Conservation (phyloP, 2,888 invertebrate species). For the Schizaphis graminum region DNA sequence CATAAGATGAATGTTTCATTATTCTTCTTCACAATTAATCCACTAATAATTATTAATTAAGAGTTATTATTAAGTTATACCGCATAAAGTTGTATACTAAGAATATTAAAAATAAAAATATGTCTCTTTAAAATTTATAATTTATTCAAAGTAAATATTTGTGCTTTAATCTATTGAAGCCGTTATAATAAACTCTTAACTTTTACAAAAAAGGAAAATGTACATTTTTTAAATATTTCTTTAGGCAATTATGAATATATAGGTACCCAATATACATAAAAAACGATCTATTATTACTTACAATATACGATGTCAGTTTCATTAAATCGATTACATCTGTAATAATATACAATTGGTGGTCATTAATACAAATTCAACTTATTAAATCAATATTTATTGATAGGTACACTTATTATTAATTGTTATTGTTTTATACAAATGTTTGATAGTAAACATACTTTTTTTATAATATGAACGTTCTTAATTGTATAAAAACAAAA, state of each 20-base stretch:
- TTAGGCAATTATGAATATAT: neutral
- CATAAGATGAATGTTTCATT: neutral
- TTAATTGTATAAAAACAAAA: neutral
- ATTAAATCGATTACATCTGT: slow-evolving; percentile 24
- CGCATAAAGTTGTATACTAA: neutral
- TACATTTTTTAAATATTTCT: neutral
- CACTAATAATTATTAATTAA: neutral
- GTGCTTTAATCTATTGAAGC: neutral
- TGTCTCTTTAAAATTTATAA: neutral
- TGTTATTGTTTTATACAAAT: neutral
- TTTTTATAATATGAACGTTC: neutral
- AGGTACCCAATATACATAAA: neutral
- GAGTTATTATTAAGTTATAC: neutral
- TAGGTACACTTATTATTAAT: neutral
- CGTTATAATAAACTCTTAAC: neutral
- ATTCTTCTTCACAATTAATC: neutral
- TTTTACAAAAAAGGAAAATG: neutral
- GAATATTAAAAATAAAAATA: neutral
- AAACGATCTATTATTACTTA: slow-evolving; percentile 20
- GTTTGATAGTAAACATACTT: neutral
- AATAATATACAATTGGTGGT: neutral
- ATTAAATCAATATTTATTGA: neutral
- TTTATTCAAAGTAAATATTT: neutral
- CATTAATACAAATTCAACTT: neutral
- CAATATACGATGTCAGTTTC: slow-evolving; percentile 18